Evolutionary conservation across 2,113 vertebrate genomes (phyloP), one percentile per base, ranked within the genome.

Genomic region (Hippocampus mohnikei): DNA sequence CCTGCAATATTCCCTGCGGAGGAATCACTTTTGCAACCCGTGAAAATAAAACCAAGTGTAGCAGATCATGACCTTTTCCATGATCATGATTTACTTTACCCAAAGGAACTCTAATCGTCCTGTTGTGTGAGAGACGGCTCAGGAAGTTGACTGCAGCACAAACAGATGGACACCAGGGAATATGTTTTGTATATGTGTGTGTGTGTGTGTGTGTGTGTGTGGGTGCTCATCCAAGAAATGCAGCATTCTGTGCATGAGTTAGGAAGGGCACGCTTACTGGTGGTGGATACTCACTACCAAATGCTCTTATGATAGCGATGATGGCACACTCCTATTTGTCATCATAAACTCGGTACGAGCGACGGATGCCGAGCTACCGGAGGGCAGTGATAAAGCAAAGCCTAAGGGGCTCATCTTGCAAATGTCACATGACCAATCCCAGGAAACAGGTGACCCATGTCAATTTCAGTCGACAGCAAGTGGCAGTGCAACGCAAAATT

Each of bases 1-100:
- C 12, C 59, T 37, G 33, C 10, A 60, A 66, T 63, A 74, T 70
- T 62, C 67, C 70, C 74, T 53, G 59, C 50, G 69, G 75, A 80
- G 40, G 69, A 63, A 56, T 33, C 48, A 29, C 60, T 56, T 64
- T 37, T 44, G 23, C 69, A 67, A n/a, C 12, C 60, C 62, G 63
- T 55, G 37, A 48, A 16, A 71, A 73, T 73, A 44, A 50, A 69
- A 62, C 44, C 2, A 71, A 44, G 46, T 75, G 27, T 46, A 67
- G 74, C n/a, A 61, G 56, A 63, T 23, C 12, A 42, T 37, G 9
- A 42, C 21, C 59, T 53, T 66, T 72, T 55, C 20, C 23, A 53
- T 20, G 8, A 11, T 55, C 18, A 16, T 29, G 29, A 9, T 67
- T 41, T 5, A 42, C n/a, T 62, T 40, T 33, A 63, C 18, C 23